Conservation (phyloP, 2,888 invertebrate species). For the Aleiodes alternator region DNA sequence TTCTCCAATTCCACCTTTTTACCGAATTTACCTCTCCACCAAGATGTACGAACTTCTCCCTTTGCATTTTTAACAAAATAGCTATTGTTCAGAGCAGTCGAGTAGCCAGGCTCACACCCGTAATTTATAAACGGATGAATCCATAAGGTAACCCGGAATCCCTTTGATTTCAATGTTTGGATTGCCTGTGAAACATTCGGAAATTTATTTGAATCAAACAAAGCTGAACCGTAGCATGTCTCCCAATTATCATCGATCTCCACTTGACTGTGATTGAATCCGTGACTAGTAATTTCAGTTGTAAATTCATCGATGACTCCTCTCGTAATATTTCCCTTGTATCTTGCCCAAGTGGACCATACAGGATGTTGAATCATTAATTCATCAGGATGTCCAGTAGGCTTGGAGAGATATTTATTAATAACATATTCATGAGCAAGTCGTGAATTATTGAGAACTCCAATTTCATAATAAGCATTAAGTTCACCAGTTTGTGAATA, state of each 20-base stretch:
- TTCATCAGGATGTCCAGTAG: conserved; percentile 80
- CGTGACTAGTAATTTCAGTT: conserved; percentile 80
- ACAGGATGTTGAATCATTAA: conserved; percentile 87
- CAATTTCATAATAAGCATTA: conserved; percentile 79
- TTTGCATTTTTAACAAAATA: conserved; percentile 76
- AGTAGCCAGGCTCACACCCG: conserved; percentile 81
- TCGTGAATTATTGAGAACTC: conserved; percentile 79
- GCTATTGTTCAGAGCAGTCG: conserved; percentile 78
- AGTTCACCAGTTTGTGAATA: conserved; percentile 69
- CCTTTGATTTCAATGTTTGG: conserved; percentile 78
- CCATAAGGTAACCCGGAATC: conserved; percentile 89
- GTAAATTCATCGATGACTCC: conserved; percentile 80
- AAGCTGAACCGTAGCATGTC: conserved; percentile 88
- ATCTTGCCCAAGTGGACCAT: conserved; percentile 93
- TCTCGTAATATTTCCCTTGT: conserved; percentile 82
- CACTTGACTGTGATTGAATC: conserved; percentile 84
- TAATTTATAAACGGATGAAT: conserved; percentile 91
- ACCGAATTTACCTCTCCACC: conserved; percentile 76
- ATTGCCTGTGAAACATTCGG: conserved; percentile 81
- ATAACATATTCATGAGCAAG: conserved; percentile 82
- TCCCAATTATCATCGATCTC: conserved; percentile 95
- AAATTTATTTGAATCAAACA: conserved; percentile 83
- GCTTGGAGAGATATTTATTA: conserved; percentile 80
- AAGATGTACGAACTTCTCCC: conserved; percentile 68
- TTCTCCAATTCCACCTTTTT: not conserved